Conservation (phyloP, 2,113 vertebrate species). For the Ptilorrhoa leucosticta region DNA sequence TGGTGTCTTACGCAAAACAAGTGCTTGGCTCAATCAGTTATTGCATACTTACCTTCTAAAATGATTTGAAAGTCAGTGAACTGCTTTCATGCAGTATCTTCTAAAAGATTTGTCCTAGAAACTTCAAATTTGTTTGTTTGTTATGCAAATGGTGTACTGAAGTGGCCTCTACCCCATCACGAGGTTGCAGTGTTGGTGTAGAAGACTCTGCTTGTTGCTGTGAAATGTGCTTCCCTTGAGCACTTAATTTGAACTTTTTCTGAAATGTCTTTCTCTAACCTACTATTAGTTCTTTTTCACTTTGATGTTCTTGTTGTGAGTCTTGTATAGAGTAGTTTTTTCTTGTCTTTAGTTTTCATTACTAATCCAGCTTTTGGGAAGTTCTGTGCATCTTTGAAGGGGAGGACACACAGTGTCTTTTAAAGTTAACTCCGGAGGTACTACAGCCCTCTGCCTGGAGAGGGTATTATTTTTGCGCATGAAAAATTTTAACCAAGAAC, state of each 20-base stretch:
- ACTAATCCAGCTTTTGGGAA: not conserved
- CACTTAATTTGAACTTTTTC: not conserved
- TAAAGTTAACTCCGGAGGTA: not conserved
- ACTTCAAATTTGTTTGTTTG: not conserved
- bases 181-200: not conserved
- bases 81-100: not conserved
- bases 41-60: not conserved
- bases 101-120: conserved; percentile 7
- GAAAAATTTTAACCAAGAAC: not conserved
- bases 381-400: not conserved
- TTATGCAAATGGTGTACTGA: not conserved
- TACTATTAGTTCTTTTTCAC: not conserved
- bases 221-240: not conserved
- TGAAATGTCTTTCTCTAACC: not conserved
- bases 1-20: not conserved
- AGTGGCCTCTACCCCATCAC: not conserved
- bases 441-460: not conserved
- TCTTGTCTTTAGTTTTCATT: not conserved
- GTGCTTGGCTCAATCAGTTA: not conserved
- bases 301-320: not conserved
- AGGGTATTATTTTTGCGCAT: not conserved
- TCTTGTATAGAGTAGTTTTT: not conserved
- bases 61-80: not conserved
- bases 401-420: not conserved
- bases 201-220: not conserved